A percentile compares a stretch with the other conserved stretches of the same genome.
These are phyloP conservation scores for Rhabdomys dilectus DNA, from an alignment of 2,113 vertebrate genomes.

Conservation along the genomic window DNA sequence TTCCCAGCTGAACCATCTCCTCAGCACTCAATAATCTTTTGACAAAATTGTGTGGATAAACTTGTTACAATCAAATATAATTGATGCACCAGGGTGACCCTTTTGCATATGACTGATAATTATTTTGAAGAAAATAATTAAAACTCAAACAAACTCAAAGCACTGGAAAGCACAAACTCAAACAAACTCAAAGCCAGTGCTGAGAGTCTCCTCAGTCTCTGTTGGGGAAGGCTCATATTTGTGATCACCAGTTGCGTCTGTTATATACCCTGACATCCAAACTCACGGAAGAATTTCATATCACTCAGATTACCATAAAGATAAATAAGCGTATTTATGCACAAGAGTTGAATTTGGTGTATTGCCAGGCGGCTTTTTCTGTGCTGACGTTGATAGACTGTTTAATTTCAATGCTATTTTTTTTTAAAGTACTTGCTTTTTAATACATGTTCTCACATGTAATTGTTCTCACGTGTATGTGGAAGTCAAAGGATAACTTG, in stretches of 20 bases:
- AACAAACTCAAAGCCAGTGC: not conserved
- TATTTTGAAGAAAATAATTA: not conserved
- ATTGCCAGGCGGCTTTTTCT: not conserved
- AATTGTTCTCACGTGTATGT: not conserved
- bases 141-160: not conserved
- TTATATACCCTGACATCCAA: not conserved
- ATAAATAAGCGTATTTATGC: not conserved
- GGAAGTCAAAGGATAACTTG: not conserved
- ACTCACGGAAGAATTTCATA: not conserved
- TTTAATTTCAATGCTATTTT: not conserved
- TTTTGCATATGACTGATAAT: not conserved
- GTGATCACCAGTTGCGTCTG: not conserved
- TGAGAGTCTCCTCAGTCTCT: not conserved
- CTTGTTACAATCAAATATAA: not conserved
- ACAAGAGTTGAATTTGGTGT: not conserved
- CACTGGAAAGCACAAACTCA: not conserved
- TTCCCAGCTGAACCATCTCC: not conserved
- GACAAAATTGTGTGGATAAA: not conserved
- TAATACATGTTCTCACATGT: not conserved
- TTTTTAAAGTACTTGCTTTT: not conserved
- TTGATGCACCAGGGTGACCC: not conserved
- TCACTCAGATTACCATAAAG: not conserved
- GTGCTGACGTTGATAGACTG: not conserved
- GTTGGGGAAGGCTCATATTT: not conserved
- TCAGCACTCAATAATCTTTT: not conserved